Conservation (phyloP, 2,113 vertebrate genomes). For the Leptodactylus fuscus region DNA sequence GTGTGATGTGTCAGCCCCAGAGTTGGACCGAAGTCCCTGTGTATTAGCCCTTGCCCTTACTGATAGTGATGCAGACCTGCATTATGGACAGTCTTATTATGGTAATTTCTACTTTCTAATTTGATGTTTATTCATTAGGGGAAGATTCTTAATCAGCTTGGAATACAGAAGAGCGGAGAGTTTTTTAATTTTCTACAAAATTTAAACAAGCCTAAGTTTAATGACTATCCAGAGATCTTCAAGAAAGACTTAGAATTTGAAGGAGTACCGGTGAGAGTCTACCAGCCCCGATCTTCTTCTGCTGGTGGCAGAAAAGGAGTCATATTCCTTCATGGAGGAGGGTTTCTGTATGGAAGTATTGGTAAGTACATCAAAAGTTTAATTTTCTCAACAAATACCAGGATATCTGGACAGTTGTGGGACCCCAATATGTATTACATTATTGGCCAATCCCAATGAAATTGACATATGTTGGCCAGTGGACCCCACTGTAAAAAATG, state of each 20-base stretch:
- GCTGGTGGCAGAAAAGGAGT: slow-evolving; percentile 72
- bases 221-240: slow-evolving; percentile 66
- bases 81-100: too few relatives aligned
- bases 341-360: slow-evolving; percentile 76
- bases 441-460: too few relatives aligned
- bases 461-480: too few relatives aligned
- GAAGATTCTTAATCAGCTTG: not conserved
- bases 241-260: slow-evolving; percentile 77
- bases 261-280: slow-evolving; percentile 79
- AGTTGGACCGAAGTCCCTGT: too few relatives aligned
- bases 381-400: not conserved
- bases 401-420: not conserved
- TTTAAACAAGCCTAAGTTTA: not conserved
- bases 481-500: too few relatives aligned
- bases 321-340: slow-evolving; percentile 84
- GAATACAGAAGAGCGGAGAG: not conserved
- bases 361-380: slow-evolving; percentile 73
- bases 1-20: too few relatives aligned
- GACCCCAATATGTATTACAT: too few relatives aligned
- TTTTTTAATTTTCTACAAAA: not conserved
- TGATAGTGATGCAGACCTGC: too few relatives aligned
- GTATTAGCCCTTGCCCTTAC: too few relatives aligned
- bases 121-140: not conserved
- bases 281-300: slow-evolving; percentile 72
- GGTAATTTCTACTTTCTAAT: too few relatives aligned